Percentiles rank a stretch among this genome's conserved stretches.
Conservation (phyloP, 2,113 vertebrate genomes). For the Anseranas semipalmata region DNA sequence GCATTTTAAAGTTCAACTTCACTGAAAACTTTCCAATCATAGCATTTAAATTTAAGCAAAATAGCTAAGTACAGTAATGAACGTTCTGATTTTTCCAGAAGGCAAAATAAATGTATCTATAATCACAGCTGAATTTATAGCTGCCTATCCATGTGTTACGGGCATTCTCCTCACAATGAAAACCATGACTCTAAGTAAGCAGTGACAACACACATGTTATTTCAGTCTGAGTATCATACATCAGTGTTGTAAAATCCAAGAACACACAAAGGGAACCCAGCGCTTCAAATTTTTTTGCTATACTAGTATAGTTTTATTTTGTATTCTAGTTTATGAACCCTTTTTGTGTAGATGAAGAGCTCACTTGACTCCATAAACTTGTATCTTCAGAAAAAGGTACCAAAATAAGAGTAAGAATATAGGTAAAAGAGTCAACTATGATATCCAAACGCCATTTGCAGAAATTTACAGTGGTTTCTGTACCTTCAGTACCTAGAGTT, state of each 20-base stretch:
- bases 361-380: neutral
- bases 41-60: neutral
- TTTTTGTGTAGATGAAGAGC: no score
- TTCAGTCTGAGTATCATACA: neutral
- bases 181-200: neutral
- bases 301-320: neutral
- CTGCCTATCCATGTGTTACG: neutral
- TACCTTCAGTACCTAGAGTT: neutral
- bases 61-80: neutral
- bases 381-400: neutral
- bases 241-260: neutral
- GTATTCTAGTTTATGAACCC: neutral
- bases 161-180: neutral
- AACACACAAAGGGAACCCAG: neutral
- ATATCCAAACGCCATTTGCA: neutral
- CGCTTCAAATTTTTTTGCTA: neutral
- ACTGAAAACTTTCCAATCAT: neutral
- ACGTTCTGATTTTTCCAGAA: neutral
- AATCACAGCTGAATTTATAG: neutral
- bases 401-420: neutral
- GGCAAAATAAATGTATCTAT: neutral
- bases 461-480: neutral
- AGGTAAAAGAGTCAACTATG: neutral
- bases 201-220: neutral
- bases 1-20: neutral